These are phyloP conservation scores for Drosophila subobscura DNA, from an alignment of 1,140 invertebrate species.

Conservation along the genomic window DNA sequence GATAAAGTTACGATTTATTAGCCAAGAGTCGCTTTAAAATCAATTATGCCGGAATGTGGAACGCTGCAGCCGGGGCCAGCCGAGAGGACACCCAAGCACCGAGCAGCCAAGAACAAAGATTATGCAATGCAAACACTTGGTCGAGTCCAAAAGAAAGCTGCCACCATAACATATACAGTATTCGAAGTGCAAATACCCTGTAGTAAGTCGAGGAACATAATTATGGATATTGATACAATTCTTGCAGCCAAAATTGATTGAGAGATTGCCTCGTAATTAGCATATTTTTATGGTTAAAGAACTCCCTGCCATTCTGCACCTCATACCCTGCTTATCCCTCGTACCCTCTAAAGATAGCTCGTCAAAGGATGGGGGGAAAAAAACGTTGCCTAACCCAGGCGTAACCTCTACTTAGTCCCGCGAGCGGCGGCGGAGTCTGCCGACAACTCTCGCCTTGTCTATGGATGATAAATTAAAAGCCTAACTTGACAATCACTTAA, in stretches of 20 bases:
- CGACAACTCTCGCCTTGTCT: conserved; percentile 75
- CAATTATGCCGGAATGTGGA: conserved; percentile 84
- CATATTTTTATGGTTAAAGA: too few relatives aligned
- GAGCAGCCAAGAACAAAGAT: conserved; percentile 55
- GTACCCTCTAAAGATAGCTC: conserved; percentile 9
- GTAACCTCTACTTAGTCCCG: conserved; percentile 79
- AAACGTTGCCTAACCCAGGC: conserved; percentile 75
- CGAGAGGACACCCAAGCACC: conserved; percentile 74
- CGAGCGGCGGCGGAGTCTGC: conserved; percentile 50
- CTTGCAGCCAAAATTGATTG: too few relatives aligned
- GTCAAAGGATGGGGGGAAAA: conserved; percentile 14
- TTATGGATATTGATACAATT: too few relatives aligned
- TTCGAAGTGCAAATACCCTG: not conserved
- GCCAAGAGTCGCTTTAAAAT: conserved; percentile 80
- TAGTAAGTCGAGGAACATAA: not conserved
- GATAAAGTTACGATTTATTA: conserved; percentile 84
- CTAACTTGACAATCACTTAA: conserved; percentile 84
- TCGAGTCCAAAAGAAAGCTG: conserved; percentile 15
- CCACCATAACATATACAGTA: not conserved
- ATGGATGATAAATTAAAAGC: conserved; percentile 84
- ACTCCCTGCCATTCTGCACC: not conserved
- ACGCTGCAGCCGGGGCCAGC: conserved; percentile 56
- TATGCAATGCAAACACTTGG: conserved; percentile 81
- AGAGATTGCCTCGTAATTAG: too few relatives aligned
- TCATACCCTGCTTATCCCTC: not conserved